Conservation (phyloP, 2,888 invertebrate species). For the Drosophila neonasuta region DNA sequence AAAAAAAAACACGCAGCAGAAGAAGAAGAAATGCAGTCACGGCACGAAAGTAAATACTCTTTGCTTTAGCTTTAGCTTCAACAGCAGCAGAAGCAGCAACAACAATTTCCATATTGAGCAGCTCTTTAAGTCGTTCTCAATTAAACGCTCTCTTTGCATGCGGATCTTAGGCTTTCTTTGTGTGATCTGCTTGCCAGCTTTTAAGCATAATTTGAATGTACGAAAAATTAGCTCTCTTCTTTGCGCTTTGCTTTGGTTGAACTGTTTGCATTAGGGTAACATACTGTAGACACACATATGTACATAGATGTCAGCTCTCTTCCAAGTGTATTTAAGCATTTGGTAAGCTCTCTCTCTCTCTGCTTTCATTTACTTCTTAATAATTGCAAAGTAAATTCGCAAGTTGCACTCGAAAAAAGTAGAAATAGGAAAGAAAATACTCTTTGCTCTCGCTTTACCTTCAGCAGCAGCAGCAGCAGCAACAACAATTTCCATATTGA, state of each 20-base stretch:
- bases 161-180: no score
- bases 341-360: constrained; percentile 12
- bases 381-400: no score
- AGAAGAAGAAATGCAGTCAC: constrained; percentile 41
- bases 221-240: no score
- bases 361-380: no score
- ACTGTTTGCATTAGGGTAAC: background rate
- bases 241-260: background rate
- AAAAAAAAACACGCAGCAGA: background rate
- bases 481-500: background rate
- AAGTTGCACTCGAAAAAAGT: no score
- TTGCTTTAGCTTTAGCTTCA: background rate
- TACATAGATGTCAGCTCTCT: constrained; percentile 2
- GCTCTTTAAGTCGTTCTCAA: background rate
- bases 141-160: background rate
- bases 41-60: constrained; percentile 42
- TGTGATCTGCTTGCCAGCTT: no score
- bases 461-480: no score
- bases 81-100: background rate
- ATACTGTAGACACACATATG: no score
- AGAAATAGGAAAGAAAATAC: no score
- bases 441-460: no score
- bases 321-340: constrained; percentile 39
- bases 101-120: background rate
- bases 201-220: no score